Conservation (phyloP, 1,140 invertebrate species). For the Bombus cullumanus region DNA sequence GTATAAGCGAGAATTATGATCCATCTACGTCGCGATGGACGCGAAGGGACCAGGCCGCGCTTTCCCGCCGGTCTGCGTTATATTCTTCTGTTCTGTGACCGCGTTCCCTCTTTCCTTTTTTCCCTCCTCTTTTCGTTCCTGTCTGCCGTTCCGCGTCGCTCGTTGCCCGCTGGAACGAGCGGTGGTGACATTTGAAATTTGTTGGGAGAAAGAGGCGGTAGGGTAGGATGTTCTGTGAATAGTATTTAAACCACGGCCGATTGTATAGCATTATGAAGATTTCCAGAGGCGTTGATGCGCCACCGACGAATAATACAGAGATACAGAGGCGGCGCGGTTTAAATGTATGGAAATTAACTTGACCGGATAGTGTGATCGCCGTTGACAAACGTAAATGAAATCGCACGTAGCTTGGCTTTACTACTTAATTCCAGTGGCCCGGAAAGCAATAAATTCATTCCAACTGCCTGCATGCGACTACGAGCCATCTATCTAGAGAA, state of each 20-base stretch:
- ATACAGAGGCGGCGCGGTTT: not conserved
- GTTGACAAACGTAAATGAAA: conserved; percentile 1
- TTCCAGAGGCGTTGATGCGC: not conserved
- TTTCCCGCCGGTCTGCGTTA: conserved; percentile 25
- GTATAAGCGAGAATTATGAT: conserved; percentile 75
- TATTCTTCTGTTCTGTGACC: not conserved
- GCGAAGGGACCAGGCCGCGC: conserved; percentile 61
- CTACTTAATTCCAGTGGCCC: not conserved
- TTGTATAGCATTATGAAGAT: not conserved
- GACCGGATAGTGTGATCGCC: not conserved
- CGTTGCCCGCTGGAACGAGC: conserved; percentile 1
- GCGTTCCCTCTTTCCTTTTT: not conserved
- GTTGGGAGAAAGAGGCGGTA: not conserved
- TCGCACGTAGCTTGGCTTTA: not conserved
- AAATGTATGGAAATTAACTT: conserved; percentile 11
- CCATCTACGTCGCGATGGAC: conserved; percentile 67
- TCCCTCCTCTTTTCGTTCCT: not conserved
- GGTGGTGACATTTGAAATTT: conserved; percentile 25
- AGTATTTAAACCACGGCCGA: conserved; percentile 6
- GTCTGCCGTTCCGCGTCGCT: conserved; percentile 1
- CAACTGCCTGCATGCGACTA: not conserved
- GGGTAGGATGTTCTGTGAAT: not conserved
- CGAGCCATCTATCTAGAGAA: not conserved
- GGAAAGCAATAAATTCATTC: conserved; percentile 7
- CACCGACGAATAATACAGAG: not conserved